phyloP scores from a whole-genome alignment of 1,140 invertebrate genomes.

The Saccostrea echinata region DNA sequence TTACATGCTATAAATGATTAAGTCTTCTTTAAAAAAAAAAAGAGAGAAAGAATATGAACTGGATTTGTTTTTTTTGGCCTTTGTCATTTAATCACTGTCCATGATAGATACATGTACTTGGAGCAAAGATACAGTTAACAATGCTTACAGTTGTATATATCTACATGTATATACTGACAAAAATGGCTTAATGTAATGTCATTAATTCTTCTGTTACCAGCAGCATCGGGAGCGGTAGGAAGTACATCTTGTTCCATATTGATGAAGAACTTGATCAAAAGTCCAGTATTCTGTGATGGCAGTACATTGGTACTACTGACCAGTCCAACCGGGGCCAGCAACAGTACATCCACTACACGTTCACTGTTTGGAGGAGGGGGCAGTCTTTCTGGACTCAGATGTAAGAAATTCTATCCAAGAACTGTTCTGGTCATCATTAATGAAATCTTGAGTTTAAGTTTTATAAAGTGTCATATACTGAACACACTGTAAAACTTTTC shows the following conservation, averaged over 20 bases:
- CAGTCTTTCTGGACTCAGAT: conserved; percentile 71
- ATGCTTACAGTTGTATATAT: no score
- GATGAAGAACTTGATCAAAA: conserved; percentile 73
- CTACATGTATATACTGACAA: no score
- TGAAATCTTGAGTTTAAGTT: not conserved
- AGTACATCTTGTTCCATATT: conserved; percentile 75
- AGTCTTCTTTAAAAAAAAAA: no score
- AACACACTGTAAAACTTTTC: no score
- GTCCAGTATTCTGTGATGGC: conserved; percentile 78
- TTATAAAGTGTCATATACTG: no score
- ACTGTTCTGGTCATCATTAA: not conserved
- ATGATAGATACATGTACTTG: no score
- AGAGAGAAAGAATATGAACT: no score
- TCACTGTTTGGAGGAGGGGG: conserved; percentile 76
- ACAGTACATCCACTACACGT: conserved; percentile 65
- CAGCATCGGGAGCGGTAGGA: conserved; percentile 55
- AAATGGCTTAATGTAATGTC: not conserved
- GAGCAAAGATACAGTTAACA: no score
- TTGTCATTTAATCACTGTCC: no score
- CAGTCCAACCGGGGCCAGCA: conserved; percentile 65
- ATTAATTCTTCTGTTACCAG: not conserved
- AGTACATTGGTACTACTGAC: conserved; percentile 74
- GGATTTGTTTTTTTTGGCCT: no score
- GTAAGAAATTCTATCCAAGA: conserved; percentile 61
- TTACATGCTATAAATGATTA: no score